Evolutionary conservation across 2,113 vertebrate species (phyloP).

Genomic region (Melierax canorus): DNA sequence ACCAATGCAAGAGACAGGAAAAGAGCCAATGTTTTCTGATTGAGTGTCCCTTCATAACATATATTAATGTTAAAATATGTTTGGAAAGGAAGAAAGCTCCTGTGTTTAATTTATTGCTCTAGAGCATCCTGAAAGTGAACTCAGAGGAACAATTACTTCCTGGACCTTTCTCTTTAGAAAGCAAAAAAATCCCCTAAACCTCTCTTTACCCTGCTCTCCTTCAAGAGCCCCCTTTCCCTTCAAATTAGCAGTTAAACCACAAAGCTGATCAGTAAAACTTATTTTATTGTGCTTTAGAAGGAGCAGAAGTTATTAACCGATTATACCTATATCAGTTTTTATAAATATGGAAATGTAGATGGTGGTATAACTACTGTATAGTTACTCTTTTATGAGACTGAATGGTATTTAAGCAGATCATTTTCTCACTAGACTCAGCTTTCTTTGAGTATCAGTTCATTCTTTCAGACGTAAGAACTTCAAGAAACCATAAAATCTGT

Average conservation of each 20-base stretch:
- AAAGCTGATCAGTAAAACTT: conserved; percentile 20
- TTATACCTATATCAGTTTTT: conserved; percentile 20
- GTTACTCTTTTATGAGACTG: conserved; percentile 32
- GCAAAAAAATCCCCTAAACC: background rate
- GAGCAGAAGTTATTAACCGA: background rate
- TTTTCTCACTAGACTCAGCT: conserved; percentile 62
- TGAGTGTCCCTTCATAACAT: conserved; percentile 29
- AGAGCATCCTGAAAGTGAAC: conserved; percentile 17
- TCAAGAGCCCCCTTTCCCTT: background rate
- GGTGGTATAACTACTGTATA: background rate
- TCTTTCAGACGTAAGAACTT: conserved; percentile 12
- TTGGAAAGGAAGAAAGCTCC: background rate
- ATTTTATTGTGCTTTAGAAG: background rate
- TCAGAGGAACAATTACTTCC: background rate
- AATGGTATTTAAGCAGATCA: conserved; percentile 41
- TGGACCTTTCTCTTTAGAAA: background rate
- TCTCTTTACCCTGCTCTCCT: background rate
- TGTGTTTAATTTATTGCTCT: conserved; percentile 33
- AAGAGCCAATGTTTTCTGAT: background rate
- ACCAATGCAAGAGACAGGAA: background rate
- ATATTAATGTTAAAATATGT: background rate
- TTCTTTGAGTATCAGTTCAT: conserved; percentile 27
- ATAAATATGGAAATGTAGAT: conserved; percentile 23
- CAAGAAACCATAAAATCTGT: conserved; percentile 59
- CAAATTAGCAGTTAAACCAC: background rate